A percentile compares a stretch with the other conserved stretches of the same genome.
Conservation (phyloP, 2,113 vertebrate genomes). For the Daubentonia madagascariensis region DNA sequence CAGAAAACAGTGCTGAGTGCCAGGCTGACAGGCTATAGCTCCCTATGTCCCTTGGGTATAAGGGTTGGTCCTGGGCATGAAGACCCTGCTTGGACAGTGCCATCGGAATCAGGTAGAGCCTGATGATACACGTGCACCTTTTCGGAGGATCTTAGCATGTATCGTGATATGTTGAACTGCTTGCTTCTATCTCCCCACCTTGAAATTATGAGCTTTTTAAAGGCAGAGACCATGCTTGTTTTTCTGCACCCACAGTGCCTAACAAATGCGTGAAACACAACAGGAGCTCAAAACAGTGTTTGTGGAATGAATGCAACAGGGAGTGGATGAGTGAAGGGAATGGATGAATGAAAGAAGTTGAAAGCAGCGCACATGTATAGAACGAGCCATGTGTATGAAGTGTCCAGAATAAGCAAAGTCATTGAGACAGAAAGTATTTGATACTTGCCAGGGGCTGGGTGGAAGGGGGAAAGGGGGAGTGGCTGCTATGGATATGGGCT, state of each 20-base stretch:
- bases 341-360: neutral
- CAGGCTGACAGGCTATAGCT: neutral
- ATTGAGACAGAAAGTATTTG: neutral
- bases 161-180: accelerated
- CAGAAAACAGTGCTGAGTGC: neutral
- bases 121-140: no score
- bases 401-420: neutral
- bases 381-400: neutral
- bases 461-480: accelerated
- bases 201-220: neutral
- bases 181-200: neutral
- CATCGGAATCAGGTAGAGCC: accelerated
- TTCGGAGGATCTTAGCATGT: neutral
- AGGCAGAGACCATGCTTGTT: neutral
- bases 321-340: neutral
- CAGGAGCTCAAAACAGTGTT: neutral
- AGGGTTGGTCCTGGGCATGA: neutral
- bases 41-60: neutral
- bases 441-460: neutral
- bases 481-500: neutral
- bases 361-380: neutral
- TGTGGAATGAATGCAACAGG: neutral
- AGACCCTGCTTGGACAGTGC: neutral
- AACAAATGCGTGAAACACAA: neutral
- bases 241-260: neutral